Evolutionary conservation across 2,113 vertebrate genomes (phyloP).

Genomic region (Lanius ludovicianus): DNA sequence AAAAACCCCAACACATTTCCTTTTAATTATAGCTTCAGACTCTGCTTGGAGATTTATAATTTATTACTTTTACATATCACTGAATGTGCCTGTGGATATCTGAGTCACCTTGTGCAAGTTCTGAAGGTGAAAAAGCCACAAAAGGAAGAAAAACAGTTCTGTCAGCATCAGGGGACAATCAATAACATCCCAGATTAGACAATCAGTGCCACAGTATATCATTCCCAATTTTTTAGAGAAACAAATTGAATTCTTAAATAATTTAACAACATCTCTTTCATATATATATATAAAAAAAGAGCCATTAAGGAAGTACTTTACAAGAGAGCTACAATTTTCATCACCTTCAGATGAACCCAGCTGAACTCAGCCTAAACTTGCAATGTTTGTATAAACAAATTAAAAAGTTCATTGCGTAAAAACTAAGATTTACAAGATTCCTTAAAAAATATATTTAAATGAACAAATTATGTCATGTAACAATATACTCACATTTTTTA

Average conservation of each 20-base stretch:
- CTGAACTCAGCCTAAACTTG: not conserved
- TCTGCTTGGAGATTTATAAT: not conserved
- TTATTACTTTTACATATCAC: not conserved
- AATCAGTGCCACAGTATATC: not conserved
- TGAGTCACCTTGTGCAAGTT: not conserved
- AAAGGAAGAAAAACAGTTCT: conserved; percentile 17
- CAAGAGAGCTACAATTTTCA: not conserved
- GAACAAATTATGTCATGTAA: not conserved
- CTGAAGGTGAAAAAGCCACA: conserved; percentile 51
- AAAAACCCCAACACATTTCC: not conserved
- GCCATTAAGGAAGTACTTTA: not conserved
- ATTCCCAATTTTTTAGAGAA: not conserved
- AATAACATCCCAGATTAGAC: conserved; percentile 47
- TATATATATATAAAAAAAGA: not conserved
- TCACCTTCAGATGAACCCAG: conserved; percentile 5
- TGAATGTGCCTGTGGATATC: not conserved
- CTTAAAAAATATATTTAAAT: not conserved
- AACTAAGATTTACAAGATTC: not conserved
- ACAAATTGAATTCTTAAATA: conserved; percentile 33
- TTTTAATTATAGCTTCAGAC: not conserved
- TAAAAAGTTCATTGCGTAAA: not conserved
- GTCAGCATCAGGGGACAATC: conserved; percentile 31
- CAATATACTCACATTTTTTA: not conserved
- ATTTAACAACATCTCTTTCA: conserved; percentile 10
- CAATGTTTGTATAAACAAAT: not conserved